A percentile compares a stretch with the other conserved stretches of the same genome.
Conservation (phyloP, 2,797 vertebrate genomes). For the Halcyon badia region DNA sequence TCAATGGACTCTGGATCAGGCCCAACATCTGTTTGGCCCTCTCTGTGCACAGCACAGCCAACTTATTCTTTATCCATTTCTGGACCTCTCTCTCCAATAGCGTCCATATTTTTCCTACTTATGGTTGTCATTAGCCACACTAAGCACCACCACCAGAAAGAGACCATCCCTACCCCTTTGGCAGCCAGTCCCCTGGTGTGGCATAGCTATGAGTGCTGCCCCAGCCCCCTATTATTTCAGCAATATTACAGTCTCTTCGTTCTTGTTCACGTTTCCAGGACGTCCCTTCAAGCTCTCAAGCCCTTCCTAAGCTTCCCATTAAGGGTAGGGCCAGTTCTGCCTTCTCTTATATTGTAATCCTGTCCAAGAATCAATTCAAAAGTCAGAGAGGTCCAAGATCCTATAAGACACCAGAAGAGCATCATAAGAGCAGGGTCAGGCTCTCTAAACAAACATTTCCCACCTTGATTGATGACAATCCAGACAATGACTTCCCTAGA, state of each 20-base stretch:
- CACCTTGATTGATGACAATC: background rate
- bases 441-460: background rate
- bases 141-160: background rate
- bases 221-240: background rate
- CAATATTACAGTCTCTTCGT: background rate
- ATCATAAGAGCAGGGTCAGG: background rate
- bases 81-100: constrained; percentile 40
- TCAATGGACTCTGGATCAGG: constrained; percentile 55
- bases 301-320: background rate
- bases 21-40: constrained; percentile 70
- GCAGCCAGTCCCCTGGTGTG: background rate
- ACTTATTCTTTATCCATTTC: constrained; percentile 61
- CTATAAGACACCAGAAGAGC: background rate
- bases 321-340: background rate
- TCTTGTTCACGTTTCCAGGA: background rate
- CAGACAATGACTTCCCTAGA: background rate
- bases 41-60: constrained; percentile 31
- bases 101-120: constrained; percentile 57
- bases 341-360: background rate
- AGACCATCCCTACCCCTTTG: background rate
- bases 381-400: background rate
- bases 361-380: background rate
- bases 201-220: background rate
- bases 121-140: constrained; percentile 40
- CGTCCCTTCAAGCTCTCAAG: background rate